Evolutionary conservation across 2,113 vertebrate genomes (phyloP).

Genomic region (Gadus chalcogrammus): DNA sequence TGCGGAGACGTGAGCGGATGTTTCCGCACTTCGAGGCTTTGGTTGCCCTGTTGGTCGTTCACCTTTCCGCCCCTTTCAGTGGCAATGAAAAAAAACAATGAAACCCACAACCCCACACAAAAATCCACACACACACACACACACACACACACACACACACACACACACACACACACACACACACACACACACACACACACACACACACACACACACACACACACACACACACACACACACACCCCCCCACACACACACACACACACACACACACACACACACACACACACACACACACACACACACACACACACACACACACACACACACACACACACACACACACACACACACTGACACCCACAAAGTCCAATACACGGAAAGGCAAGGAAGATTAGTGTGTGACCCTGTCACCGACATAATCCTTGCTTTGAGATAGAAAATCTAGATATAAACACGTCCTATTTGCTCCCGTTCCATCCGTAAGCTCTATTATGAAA

Average conservation of each 20-base stretch:
- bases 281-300: too few relatives aligned
- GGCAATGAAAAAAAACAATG: too few relatives aligned
- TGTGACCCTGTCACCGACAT: not conserved
- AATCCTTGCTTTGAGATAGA: not conserved
- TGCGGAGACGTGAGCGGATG: not conserved
- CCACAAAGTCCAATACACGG: not conserved
- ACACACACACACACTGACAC: too few relatives aligned
- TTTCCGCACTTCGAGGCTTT: slow-evolving; percentile 6
- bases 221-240: not conserved
- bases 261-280: too few relatives aligned
- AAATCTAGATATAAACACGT: not conserved
- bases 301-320: too few relatives aligned
- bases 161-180: too few relatives aligned
- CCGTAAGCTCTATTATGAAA: too few relatives aligned
- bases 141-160: too few relatives aligned
- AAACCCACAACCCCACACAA: not conserved
- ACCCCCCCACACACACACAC: not conserved
- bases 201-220: not conserved
- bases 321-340: not conserved
- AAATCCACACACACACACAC: too few relatives aligned
- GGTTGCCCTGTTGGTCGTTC: not conserved
- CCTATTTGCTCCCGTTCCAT: too few relatives aligned
- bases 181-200: not conserved
- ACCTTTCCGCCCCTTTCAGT: not conserved
- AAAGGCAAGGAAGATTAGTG: not conserved